Evolutionary conservation across 1,140 invertebrate genomes (phyloP).

Genomic region (Bombus pyrosoma): DNA sequence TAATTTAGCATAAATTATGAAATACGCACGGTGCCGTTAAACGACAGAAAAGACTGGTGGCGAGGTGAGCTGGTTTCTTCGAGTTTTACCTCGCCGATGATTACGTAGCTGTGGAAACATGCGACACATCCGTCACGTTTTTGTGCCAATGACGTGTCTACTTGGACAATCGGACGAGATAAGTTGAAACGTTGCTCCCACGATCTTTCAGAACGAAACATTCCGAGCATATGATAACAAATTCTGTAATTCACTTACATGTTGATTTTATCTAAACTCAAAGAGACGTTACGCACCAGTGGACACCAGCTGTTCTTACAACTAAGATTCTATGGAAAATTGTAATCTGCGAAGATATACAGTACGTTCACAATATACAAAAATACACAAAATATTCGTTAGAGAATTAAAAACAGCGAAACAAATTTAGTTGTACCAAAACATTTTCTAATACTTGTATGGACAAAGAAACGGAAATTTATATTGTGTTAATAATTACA

Average conservation of each 20-base stretch:
- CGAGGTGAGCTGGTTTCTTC: background rate
- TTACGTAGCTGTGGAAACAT: slow-evolving; percentile 13
- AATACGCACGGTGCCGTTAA: slow-evolving; percentile 1
- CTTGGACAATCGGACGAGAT: background rate
- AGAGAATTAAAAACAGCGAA: too few relatives aligned
- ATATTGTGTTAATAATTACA: too few relatives aligned
- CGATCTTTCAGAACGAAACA: background rate
- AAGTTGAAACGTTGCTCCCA: background rate
- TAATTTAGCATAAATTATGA: slow-evolving; percentile 25
- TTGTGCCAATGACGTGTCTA: slow-evolving; percentile 1
- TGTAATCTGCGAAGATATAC: too few relatives aligned
- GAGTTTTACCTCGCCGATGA: background rate
- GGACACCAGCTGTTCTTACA: too few relatives aligned
- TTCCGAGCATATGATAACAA: background rate
- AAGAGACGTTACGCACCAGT: too few relatives aligned
- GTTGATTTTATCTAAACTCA: too few relatives aligned
- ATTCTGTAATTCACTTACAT: background rate
- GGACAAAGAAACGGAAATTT: too few relatives aligned
- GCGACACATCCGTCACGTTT: slow-evolving; percentile 12
- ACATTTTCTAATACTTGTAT: too few relatives aligned
- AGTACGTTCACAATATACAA: too few relatives aligned
- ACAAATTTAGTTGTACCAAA: too few relatives aligned
- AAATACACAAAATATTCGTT: too few relatives aligned
- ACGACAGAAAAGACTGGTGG: background rate
- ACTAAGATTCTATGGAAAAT: too few relatives aligned